A percentile compares a stretch with the other conserved stretches of the same genome.
phyloP scores from a whole-genome alignment of 2,888 invertebrate genomes.

The Sarcophaga rosellei region DNA sequence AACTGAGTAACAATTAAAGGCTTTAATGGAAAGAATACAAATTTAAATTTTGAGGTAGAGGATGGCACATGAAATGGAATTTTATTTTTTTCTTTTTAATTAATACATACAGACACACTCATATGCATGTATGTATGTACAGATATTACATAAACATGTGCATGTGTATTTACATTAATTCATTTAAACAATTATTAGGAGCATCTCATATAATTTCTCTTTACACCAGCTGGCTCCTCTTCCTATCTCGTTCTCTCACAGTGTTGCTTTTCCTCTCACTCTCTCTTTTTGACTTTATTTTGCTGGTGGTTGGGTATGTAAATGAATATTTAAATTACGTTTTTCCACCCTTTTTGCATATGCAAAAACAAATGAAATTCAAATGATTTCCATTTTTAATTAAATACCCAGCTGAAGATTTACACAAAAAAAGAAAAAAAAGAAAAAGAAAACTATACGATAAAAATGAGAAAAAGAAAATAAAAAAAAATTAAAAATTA shows the following conservation, averaged over 20 bases:
- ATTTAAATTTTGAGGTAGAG: constrained; percentile 25
- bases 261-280: not conserved
- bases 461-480: not conserved
- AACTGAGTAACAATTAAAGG: no score
- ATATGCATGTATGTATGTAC: not conserved
- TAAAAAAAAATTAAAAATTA: not conserved
- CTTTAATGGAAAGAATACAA: not conserved
- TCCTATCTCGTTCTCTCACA: not conserved
- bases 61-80: constrained; percentile 17
- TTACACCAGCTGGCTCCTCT: not conserved
- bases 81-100: not conserved
- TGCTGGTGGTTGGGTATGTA: not conserved
- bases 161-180: not conserved
- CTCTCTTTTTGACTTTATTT: not conserved
- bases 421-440: not conserved
- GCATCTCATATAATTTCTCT: not conserved
- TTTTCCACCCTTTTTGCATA: not conserved
- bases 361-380: constrained; percentile 14
- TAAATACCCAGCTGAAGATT: constrained; percentile 26
- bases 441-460: not conserved
- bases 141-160: not conserved
- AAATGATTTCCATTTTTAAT: constrained; percentile 58
- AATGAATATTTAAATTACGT: constrained; percentile 2
- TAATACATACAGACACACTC: not conserved
- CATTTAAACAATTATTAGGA: not conserved